Percentiles rank a stretch among this genome's conserved stretches.
Conservation (phyloP, 1,140 invertebrate species). For the Listronotus oregonensis region DNA sequence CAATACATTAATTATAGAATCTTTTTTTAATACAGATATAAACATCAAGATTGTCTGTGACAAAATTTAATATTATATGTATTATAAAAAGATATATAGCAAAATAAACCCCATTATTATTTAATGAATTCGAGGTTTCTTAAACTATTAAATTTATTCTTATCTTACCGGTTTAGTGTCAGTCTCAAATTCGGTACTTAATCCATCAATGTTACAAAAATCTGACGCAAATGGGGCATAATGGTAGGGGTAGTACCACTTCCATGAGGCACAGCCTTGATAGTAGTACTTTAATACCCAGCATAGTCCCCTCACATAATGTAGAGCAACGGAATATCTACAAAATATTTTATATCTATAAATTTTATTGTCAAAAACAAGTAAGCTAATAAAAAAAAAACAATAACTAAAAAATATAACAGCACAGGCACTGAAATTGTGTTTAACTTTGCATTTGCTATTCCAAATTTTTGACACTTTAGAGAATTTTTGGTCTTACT, state of each 20-base stretch:
- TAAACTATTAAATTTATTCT: conserved; percentile 26
- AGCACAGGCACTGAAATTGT: too few relatives aligned
- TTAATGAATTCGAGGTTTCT: neutral
- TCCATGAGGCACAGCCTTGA: conserved; percentile 99
- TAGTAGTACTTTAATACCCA: conserved; percentile 99
- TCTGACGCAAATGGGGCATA: conserved; percentile 99
- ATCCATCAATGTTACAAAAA: conserved; percentile 88
- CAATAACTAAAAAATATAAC: neutral
- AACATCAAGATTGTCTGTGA: too few relatives aligned
- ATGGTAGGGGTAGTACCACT: conserved; percentile 99
- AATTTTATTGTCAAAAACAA: neutral
- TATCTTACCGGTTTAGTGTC: conserved; percentile 80
- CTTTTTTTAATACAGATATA: too few relatives aligned
- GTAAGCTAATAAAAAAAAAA: conserved; percentile 1
- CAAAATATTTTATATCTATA: conserved; percentile 20
- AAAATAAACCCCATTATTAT: too few relatives aligned
- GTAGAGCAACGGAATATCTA: conserved; percentile 85
- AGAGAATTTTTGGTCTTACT: too few relatives aligned
- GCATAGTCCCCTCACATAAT: conserved; percentile 94
- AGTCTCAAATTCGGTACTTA: conserved; percentile 87
- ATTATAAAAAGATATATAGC: too few relatives aligned
- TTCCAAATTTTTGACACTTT: too few relatives aligned
- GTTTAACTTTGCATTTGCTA: too few relatives aligned
- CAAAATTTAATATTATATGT: too few relatives aligned
- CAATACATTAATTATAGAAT: too few relatives aligned